Conservation (phyloP, 2,113 vertebrate genomes). For the Eulemur rufifrons region DNA sequence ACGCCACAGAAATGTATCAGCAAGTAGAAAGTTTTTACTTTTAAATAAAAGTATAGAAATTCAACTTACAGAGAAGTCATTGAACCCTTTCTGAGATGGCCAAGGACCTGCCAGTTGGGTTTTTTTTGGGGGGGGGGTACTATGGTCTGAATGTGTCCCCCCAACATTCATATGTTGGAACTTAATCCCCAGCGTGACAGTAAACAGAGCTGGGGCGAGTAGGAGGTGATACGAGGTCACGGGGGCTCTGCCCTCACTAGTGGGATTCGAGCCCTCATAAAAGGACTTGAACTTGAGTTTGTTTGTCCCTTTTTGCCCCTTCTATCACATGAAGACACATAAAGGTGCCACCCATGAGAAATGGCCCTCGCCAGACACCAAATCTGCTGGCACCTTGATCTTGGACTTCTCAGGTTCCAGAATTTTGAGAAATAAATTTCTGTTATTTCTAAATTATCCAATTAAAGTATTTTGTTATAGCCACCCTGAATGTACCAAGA, state of each 20-base stretch:
- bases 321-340: background rate
- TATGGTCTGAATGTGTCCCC: background rate
- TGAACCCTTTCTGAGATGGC: background rate
- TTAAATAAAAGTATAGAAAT: background rate
- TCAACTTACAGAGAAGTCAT: background rate
- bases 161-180: background rate
- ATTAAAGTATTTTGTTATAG: background rate
- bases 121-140: background rate
- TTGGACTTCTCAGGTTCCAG: background rate
- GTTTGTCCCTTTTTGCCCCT: background rate
- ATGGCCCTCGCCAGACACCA: background rate
- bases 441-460: background rate
- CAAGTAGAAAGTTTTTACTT: background rate
- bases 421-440: background rate
- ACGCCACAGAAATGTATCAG: too few relatives aligned
- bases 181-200: too few relatives aligned
- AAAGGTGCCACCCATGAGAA: background rate
- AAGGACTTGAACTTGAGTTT: background rate
- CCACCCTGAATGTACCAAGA: background rate
- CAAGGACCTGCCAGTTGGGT: background rate
- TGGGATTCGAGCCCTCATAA: background rate
- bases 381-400: background rate
- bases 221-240: background rate
- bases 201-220: too few relatives aligned
- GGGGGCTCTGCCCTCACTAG: background rate